Base-by-base conservation (phyloP, 2,888 invertebrate species). In the Atrina japonica region DNA sequence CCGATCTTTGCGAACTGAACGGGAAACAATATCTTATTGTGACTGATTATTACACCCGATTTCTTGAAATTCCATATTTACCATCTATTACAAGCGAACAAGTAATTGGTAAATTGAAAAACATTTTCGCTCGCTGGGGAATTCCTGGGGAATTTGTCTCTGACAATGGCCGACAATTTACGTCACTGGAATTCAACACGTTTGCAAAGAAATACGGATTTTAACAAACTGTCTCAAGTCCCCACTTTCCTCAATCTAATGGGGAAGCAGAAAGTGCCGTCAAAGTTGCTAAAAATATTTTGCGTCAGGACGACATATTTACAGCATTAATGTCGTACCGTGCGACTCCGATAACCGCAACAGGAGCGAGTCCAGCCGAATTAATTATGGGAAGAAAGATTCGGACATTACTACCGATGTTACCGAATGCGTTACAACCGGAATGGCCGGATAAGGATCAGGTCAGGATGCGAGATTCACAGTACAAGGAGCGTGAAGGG, bases 191-290 rank as follows among this genome's bases (percentile, higher is more conserved):
- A 14, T 73, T 75, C 40, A 23, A 47, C 11, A n/a, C 45, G 0
- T 78, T 77, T 53, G 43, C 66, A 3, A 18, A 25, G 16, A 18
- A 66, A 5, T 73, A 60, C 23, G 50, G 58, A 6, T 58, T 75
- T 29, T 18, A n/a, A 2, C 66, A 59, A 25, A 50, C 49, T 0
- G 52, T 56, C n/a, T 56, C 56, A 0, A 55, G 45, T 47, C 72
- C 70, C 2, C 58, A 70, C 41, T 55, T 65, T 25, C 71, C 67
- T 1, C 60, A 69, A 53, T 35, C 67, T 9, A 75, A 75, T 59
- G 74, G 75, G 0, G 65, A 69, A 29, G 70, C 70, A 6, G 75
- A 77, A 41, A 59, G 67, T 3, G 72, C 58, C 0, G 78, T 79
- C 1, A 66, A 73, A 49, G 73, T 68, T 35, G 66, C 70, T 1